phyloP scores from a whole-genome alignment of 2,113 vertebrate species.

The Corydoras maculifer region DNA sequence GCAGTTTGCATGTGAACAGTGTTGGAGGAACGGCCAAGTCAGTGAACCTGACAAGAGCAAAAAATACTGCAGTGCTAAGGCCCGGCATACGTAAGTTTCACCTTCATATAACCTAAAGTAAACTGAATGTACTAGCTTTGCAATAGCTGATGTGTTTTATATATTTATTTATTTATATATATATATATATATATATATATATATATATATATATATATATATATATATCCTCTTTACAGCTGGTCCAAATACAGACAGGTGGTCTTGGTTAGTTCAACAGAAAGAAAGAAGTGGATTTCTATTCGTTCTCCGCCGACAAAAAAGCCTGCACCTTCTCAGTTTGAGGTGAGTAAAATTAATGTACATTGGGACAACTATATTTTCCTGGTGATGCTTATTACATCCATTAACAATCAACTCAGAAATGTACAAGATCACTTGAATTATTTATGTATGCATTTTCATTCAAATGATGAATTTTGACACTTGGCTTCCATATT shows the following conservation, averaged over 20 bases:
- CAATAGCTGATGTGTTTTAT: neutral
- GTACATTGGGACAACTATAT: neutral
- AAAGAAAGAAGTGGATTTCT: constrained; percentile 91
- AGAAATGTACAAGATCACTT: too few relatives aligned
- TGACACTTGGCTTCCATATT: too few relatives aligned
- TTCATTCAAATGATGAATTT: too few relatives aligned
- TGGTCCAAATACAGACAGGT: constrained; percentile 92
- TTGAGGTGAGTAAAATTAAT: constrained; percentile 73
- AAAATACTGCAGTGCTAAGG: constrained; percentile 95
- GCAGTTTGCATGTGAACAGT: constrained; percentile 93
- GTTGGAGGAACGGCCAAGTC: constrained; percentile 91
- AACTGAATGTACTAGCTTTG: neutral
- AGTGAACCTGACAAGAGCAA: constrained; percentile 91
- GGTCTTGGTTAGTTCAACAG: constrained; percentile 85
- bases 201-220: neutral
- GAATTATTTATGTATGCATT: too few relatives aligned
- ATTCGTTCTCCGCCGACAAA: constrained; percentile 88
- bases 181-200: too few relatives aligned
- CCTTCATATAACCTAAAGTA: neutral
- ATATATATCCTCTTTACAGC: constrained; percentile 54
- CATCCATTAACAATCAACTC: too few relatives aligned
- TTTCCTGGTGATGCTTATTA: too few relatives aligned
- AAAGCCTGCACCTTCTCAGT: constrained; percentile 94
- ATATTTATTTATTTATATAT: too few relatives aligned
- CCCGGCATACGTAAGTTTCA: constrained; percentile 86